A percentile compares a stretch with the other conserved stretches of the same genome.
Conservation (phyloP, 2,113 vertebrate species). For the Rallus limicola region DNA sequence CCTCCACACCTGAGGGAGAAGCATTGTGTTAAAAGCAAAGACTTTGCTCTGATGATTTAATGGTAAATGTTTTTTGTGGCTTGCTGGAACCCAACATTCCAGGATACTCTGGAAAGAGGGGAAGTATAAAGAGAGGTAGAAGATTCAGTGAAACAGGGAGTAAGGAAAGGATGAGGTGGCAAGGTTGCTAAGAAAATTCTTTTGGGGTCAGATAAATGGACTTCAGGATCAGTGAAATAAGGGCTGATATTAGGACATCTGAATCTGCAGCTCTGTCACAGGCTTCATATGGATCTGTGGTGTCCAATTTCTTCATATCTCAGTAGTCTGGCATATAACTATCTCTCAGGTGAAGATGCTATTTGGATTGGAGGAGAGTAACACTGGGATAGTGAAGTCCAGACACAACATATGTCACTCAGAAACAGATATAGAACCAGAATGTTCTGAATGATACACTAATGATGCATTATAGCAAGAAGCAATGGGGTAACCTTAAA, state of each 20-base stretch:
- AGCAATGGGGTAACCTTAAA: not conserved
- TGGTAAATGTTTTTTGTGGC: not conserved
- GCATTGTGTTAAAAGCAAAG: not conserved
- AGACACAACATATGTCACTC: not conserved
- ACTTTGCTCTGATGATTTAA: not conserved
- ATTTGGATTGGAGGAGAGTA: not conserved
- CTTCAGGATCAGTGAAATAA: not conserved
- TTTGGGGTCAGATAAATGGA: not conserved
- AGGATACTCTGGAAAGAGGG: not conserved
- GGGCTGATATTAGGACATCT: not conserved
- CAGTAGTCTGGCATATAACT: not conserved
- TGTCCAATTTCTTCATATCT: not conserved
- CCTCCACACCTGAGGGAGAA: not conserved
- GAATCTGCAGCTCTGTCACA: not conserved
- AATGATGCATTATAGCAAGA: not conserved
- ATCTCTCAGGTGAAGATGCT: not conserved
- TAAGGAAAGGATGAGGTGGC: not conserved
- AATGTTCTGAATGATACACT: not conserved
- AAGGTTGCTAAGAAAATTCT: not conserved
- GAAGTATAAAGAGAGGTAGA: not conserved
- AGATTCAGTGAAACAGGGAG: not conserved
- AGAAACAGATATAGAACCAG: not conserved
- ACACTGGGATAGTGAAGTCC: accelerated
- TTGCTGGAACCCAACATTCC: not conserved
- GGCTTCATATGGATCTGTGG: accelerated